Evolutionary conservation across 2,888 invertebrate species (phyloP), one percentile per base, ranked within the genome.

Genomic region (Amorpha juglandis): DNA sequence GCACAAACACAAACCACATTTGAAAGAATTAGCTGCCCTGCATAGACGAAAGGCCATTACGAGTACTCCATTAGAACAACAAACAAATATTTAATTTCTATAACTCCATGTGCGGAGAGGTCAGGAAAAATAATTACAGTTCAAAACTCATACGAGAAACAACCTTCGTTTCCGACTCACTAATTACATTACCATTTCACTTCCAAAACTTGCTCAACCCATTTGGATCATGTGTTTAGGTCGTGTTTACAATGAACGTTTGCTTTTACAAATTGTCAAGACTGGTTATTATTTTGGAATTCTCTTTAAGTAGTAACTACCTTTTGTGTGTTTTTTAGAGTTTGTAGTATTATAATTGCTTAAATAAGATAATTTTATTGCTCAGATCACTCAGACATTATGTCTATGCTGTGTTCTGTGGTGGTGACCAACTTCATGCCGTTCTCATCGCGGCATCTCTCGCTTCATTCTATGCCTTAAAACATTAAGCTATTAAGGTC

Each of bases 71-170:
- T 72, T 72, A 71, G 73, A 71, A 69, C 48, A 47, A 67, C 64
- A 65, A 52, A 65, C 67, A 64, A 63, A 67, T 68, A 64, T 68
- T 70, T 69, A 66, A 68, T 65, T 63, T 62, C 55, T 38, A 68
- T 63, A 67, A 64, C 68, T 47, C 53, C 47, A 64, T 70, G 70
- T 35, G 68, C 67, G 67, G 63, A 67, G 67, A 70, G 71, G 71
- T 70, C 71, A 71, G 69, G 73, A 73, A 75, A 75, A 74, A 77
- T 76, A 78, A 80, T 80, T 76, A 77, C 76, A 66, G 77, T 75
- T 75, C 55, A 70, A 74, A 79, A 74, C 74, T 75, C 71, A 70
- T 71, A 70, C 66, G 67, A 70, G 74, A 70, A 76, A 76, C 74
- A 71, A 75, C 74, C 73, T 75, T 67, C 69, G 48, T 67, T 69